These are phyloP conservation scores for Cheilosia soror DNA, from an alignment of 2,888 invertebrate genomes.

Conservation along the genomic window DNA sequence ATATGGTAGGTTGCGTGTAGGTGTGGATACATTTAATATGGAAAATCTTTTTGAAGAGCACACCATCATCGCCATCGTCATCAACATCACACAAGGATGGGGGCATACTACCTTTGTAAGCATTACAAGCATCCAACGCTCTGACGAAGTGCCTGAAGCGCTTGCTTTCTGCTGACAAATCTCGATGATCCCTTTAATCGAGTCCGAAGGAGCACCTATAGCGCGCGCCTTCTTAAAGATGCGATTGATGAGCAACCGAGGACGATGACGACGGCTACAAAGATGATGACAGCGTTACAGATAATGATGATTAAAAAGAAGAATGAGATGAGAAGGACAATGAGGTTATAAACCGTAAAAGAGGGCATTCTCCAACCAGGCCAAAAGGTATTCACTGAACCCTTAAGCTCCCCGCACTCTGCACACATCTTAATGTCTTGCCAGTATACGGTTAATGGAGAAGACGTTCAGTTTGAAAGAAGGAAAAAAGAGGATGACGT, in stretches of 20 bases:
- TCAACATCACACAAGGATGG: slow-evolving; percentile 3
- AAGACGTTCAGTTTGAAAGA: slow-evolving; percentile 46
- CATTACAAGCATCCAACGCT: slow-evolving; percentile 50
- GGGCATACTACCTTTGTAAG: slow-evolving; percentile 66
- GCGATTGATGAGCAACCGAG: slow-evolving; percentile 64
- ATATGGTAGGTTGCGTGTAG: slow-evolving; percentile 47
- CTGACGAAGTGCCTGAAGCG: slow-evolving; percentile 62
- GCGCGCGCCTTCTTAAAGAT: slow-evolving; percentile 52
- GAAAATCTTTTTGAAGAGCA: slow-evolving; percentile 55
- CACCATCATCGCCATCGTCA: slow-evolving; percentile 46
- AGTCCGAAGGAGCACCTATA: slow-evolving; percentile 43
- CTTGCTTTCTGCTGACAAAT: slow-evolving; percentile 72
- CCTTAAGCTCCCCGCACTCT: slow-evolving; percentile 39
- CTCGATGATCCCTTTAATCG: slow-evolving; percentile 73
- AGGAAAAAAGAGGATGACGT: slow-evolving; percentile 39
- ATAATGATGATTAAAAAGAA: slow-evolving; percentile 72
- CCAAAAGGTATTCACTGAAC: slow-evolving; percentile 72
- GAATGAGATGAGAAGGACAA: slow-evolving; percentile 59
- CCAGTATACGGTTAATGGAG: slow-evolving; percentile 66
- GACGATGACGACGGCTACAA: slow-evolving; percentile 29
- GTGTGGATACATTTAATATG: slow-evolving; percentile 56
- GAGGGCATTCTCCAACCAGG: slow-evolving; percentile 69
- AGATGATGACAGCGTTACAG: slow-evolving; percentile 62
- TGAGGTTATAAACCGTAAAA: slow-evolving; percentile 75
- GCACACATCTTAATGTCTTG: slow-evolving; percentile 58